Evolutionary conservation across 2,888 invertebrate genomes (phyloP).

Genomic region (Cheilosia variabilis): DNA sequence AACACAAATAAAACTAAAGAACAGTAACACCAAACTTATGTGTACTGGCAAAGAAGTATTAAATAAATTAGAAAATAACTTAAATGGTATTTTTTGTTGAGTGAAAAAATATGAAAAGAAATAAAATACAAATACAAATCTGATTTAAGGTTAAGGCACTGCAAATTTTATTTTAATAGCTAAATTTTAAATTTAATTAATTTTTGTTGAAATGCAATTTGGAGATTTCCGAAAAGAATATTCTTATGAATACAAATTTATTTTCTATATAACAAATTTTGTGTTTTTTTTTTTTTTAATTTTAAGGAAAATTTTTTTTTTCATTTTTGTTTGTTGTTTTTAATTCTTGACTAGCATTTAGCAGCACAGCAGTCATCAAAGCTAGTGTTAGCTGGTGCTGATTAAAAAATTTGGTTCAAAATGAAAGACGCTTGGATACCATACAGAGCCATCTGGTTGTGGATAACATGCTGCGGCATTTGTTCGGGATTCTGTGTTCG

Average conservation of each 20-base stretch:
- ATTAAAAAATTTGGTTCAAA: constrained; percentile 52
- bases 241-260: constrained; percentile 21
- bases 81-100: constrained; percentile 11
- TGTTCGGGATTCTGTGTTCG: background rate
- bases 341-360: constrained; percentile 67
- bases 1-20: constrained; percentile 49
- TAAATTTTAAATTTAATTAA: constrained; percentile 8
- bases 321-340: constrained; percentile 21
- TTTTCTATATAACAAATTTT: constrained; percentile 27
- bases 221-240: constrained; percentile 5
- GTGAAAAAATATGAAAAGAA: constrained; percentile 10
- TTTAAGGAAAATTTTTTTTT: constrained; percentile 40
- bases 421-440: constrained; percentile 66
- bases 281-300: background rate
- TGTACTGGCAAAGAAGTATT: constrained; percentile 41
- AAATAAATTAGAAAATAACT: constrained; percentile 45
- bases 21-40: constrained; percentile 27
- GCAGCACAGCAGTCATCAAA: constrained; percentile 49
- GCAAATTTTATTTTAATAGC: constrained; percentile 24
- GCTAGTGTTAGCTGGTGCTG: constrained; percentile 32
- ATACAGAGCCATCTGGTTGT: constrained; percentile 57
- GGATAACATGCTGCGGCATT: constrained; percentile 27
- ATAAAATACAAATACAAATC: constrained; percentile 11
- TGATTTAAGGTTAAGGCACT: constrained; percentile 67
- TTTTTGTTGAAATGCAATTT: constrained; percentile 44